phyloP scores from a whole-genome alignment of 2,888 invertebrate genomes.

The Patella caerulea region DNA sequence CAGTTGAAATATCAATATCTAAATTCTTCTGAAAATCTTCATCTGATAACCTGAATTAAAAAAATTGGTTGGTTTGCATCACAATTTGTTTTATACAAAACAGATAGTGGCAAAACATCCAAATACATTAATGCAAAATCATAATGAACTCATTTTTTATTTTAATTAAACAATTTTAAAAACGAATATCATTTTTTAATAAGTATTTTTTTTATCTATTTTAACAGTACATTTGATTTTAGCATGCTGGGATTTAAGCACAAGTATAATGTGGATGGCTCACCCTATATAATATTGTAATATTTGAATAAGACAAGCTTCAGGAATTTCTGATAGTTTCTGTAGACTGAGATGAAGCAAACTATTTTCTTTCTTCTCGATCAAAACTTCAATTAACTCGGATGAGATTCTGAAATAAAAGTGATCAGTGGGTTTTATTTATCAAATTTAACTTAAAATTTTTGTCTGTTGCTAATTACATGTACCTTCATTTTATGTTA shows the following conservation, averaged over 20 bases:
- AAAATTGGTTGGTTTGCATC: no score
- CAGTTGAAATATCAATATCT: not conserved
- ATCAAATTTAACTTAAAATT: no score
- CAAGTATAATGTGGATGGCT: not conserved
- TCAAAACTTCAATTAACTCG: constrained; percentile 9
- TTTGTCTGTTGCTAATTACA: no score
- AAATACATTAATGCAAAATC: no score
- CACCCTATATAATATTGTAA: constrained; percentile 19
- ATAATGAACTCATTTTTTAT: no score
- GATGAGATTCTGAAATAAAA: constrained; percentile 5
- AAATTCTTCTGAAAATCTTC: constrained; percentile 3
- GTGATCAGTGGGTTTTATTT: no score
- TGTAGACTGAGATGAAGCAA: constrained; percentile 9
- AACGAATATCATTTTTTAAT: no score
- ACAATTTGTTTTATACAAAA: no score
- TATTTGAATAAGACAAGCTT: constrained; percentile 11
- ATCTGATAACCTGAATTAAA: constrained; percentile 13
- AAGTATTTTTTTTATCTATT: no score
- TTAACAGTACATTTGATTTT: not conserved
- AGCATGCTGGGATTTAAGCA: not conserved
- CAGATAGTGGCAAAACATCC: no score
- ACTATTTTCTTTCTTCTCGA: constrained; percentile 11
- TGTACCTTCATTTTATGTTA: no score
- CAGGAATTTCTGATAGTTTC: constrained; percentile 13
- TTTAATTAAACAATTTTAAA: no score